Percentiles rank a stretch among this genome's conserved stretches.
Evolutionary conservation across 30 jellyfish, hydroid and myxozoan genomes (phyloP).

Genomic region (Morbakka virulenta): DNA sequence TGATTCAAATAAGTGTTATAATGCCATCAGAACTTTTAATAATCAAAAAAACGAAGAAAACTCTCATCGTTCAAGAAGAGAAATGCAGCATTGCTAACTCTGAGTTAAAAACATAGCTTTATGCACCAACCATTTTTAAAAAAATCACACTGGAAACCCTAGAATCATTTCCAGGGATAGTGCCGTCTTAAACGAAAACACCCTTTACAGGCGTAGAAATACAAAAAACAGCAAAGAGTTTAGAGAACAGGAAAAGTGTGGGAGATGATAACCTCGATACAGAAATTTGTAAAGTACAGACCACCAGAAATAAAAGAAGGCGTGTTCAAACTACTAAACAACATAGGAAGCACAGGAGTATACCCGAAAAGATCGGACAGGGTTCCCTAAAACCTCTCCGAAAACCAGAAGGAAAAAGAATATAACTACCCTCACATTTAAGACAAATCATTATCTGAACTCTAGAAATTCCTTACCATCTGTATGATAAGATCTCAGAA

Average conservation of each 20-base stretch:
- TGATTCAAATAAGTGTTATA: conserved; percentile 43
- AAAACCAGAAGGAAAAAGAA: conserved; percentile 58
- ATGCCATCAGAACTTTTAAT: conserved; percentile 50
- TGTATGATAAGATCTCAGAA: conserved; percentile 36
- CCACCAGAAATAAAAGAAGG: conserved; percentile 46
- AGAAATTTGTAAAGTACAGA: conserved; percentile 30
- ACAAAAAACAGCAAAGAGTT: conserved; percentile 31
- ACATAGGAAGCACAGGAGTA: conserved; percentile 51
- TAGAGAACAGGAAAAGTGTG: conserved; percentile 19
- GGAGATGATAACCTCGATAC: conserved; percentile 44
- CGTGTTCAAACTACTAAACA: conserved; percentile 53
- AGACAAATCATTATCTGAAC: conserved; percentile 54
- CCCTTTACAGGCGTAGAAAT: conserved; percentile 37
- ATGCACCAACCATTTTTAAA: conserved; percentile 26
- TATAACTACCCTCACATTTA: conserved; percentile 56
- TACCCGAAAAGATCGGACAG: conserved; percentile 51
- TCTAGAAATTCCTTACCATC: conserved; percentile 57
- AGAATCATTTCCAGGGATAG: conserved; percentile 43
- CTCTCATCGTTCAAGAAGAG: conserved; percentile 65
- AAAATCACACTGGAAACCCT: conserved; percentile 23
- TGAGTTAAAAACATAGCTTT: conserved; percentile 45
- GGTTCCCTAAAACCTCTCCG: conserved; percentile 50
- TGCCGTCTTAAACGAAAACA: conserved; percentile 46
- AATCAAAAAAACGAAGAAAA: conserved; percentile 46
- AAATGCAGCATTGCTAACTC: conserved; percentile 57